phyloP scores from a whole-genome alignment of 2,113 vertebrate species.

The Rousettus leschenaultii region DNA sequence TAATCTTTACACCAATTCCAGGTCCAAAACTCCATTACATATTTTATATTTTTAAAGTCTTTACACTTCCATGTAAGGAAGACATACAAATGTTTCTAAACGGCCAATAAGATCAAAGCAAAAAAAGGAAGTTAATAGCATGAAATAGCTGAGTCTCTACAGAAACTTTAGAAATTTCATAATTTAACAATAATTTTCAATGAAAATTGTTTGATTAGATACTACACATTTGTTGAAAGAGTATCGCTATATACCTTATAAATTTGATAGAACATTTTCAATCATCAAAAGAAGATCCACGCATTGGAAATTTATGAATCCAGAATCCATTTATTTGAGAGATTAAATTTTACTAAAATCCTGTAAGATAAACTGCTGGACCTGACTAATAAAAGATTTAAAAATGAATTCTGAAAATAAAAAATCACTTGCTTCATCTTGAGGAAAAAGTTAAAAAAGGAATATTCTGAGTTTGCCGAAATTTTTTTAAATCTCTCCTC shows the following conservation, averaged over 20 bases:
- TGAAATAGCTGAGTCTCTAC: not conserved
- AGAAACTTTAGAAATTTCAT: not conserved
- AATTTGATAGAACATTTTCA: not conserved
- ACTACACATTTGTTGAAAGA: not conserved
- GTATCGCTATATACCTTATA: not conserved
- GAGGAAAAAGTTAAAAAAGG: not conserved
- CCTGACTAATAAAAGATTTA: not conserved
- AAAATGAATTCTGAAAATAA: conserved; percentile 23
- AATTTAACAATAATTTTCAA: not conserved
- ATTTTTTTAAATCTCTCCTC: conserved; percentile 5
- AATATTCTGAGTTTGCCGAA: not conserved
- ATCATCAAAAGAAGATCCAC: not conserved
- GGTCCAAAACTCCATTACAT: not conserved
- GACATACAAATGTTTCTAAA: not conserved
- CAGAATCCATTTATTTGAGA: not conserved
- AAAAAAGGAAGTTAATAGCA: not conserved
- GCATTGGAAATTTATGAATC: not conserved
- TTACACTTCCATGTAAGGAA: not conserved
- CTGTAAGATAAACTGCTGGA: not conserved
- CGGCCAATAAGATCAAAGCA: not conserved
- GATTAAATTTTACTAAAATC: not conserved
- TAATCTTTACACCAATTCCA: not conserved
- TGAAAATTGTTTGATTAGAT: not conserved
- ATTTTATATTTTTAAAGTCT: not conserved
- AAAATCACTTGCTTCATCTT: not conserved